These are phyloP conservation scores for Vombatus ursinus DNA, from an alignment of 2,113 vertebrate genomes.

Conservation along the genomic window DNA sequence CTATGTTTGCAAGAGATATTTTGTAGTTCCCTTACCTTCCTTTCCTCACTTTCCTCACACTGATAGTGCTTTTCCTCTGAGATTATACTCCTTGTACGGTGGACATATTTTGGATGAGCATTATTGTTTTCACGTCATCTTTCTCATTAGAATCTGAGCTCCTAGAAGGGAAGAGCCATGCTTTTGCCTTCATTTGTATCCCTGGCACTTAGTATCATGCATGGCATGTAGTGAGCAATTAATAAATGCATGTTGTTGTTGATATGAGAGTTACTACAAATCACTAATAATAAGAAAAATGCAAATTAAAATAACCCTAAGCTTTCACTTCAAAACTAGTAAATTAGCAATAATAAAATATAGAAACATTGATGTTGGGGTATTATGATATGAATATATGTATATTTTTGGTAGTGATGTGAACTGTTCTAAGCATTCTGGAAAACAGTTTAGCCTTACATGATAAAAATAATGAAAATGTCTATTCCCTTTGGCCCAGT, in stretches of 20 bases:
- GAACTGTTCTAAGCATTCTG: background rate
- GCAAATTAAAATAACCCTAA: background rate
- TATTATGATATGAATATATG: background rate
- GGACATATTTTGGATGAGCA: background rate
- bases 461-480: background rate
- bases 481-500: background rate
- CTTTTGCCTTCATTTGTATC: background rate
- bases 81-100: background rate
- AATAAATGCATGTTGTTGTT: background rate
- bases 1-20: background rate
- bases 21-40: background rate
- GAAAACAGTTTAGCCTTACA: background rate
- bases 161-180: background rate
- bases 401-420: background rate
- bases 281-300: background rate
- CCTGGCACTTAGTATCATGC: background rate
- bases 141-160: background rate
- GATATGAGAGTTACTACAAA: background rate
- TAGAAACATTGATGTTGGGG: background rate
- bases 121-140: background rate
- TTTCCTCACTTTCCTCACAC: background rate
- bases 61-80: background rate
- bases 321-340: background rate
- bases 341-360: background rate
- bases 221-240: background rate